phyloP scores from a whole-genome alignment of 2,888 invertebrate genomes.

The Xylota segnis region DNA sequence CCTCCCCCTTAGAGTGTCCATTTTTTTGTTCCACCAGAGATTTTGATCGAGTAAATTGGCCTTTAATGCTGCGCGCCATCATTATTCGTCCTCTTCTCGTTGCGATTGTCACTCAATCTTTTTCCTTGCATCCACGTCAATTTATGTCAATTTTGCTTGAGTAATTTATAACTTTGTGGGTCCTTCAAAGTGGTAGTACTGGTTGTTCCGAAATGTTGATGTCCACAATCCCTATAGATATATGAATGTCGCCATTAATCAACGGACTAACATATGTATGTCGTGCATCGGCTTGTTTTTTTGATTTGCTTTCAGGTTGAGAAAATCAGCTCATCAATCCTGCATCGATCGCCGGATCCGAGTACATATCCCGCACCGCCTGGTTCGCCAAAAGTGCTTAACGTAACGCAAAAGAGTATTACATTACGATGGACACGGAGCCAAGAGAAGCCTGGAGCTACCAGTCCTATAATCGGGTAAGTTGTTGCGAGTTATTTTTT shows the following conservation, averaged over 20 bases:
- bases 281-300: slow-evolving; percentile 29
- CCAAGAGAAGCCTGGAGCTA: slow-evolving; percentile 85
- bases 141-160: slow-evolving; percentile 75
- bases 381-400: slow-evolving; percentile 88
- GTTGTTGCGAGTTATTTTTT: slow-evolving; percentile 70
- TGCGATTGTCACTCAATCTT: slow-evolving; percentile 75
- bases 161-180: slow-evolving; percentile 75
- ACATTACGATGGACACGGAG: slow-evolving; percentile 88
- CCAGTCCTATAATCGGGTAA: slow-evolving; percentile 84
- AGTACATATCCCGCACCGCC: slow-evolving; percentile 90
- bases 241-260: slow-evolving; percentile 68
- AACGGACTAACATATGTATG: slow-evolving; percentile 65
- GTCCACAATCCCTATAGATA: slow-evolving; percentile 32
- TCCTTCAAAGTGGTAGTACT: slow-evolving; percentile 55
- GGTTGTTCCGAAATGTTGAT: slow-evolving; percentile 26
- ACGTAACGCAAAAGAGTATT: slow-evolving; percentile 88
- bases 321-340: slow-evolving; percentile 85
- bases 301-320: slow-evolving; percentile 81
- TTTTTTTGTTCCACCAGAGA: slow-evolving; percentile 15
- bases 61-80: slow-evolving; percentile 67
- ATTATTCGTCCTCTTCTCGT: slow-evolving; percentile 59
- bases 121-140: slow-evolving; percentile 69
- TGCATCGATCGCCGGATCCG: slow-evolving; percentile 90
- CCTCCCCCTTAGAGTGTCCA: slow-evolving; percentile 18
- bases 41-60: slow-evolving; percentile 74